Evolutionary conservation across 2,888 invertebrate species (phyloP).

Genomic region (Rambutsinella grinnellia): DNA sequence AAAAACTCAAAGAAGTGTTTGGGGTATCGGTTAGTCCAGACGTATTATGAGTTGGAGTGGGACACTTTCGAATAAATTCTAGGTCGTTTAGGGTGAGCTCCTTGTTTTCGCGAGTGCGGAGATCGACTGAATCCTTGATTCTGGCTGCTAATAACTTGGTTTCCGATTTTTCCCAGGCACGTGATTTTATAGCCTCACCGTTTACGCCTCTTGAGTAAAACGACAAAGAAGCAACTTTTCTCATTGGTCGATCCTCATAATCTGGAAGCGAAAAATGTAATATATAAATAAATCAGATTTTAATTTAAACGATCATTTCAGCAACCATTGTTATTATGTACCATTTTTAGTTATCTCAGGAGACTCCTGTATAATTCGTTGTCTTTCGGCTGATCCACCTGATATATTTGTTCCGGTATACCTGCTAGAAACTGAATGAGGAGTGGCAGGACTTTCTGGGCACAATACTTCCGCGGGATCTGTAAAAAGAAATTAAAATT

Average conservation of each 20-base stretch:
- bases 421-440: conserved; percentile 20
- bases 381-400: conserved; percentile 27
- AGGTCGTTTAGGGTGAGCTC: conserved; percentile 53
- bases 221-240: conserved; percentile 41
- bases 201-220: conserved; percentile 43
- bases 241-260: conserved; percentile 18
- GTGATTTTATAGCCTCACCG: conserved; percentile 39
- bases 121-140: conserved; percentile 60
- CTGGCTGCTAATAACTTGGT: conserved; percentile 60
- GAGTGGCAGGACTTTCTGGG: conserved; percentile 55
- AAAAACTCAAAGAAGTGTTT: conserved; percentile 3
- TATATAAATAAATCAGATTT: background rate
- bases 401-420: conserved; percentile 25
- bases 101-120: conserved; percentile 34
- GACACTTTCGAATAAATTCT: conserved; percentile 31
- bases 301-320: background rate
- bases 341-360: conserved; percentile 53
- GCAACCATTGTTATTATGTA: conserved; percentile 7
- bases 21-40: background rate
- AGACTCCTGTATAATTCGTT: conserved; percentile 47
- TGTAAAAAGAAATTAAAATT: no score
- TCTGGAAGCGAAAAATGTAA: conserved; percentile 19
- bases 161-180: conserved; percentile 61
- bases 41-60: background rate
- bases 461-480: conserved; percentile 43